Conservation (phyloP, 2,797 vertebrate genomes). For the Rhodeus uyekii region DNA sequence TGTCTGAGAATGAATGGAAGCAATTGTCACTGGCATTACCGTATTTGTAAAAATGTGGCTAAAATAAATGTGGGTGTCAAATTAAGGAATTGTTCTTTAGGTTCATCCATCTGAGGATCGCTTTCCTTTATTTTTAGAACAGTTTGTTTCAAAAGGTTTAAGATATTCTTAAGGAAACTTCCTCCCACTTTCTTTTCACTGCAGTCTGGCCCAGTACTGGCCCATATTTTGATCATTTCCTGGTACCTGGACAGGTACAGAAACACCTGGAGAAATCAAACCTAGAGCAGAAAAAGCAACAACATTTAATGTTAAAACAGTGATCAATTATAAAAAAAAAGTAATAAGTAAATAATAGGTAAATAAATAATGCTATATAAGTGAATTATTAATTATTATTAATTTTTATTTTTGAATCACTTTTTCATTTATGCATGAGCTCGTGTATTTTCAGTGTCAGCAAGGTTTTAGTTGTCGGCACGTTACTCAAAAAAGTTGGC, state of each 20-base stretch:
- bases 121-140: background rate
- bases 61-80: background rate
- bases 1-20: background rate
- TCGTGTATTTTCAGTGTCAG: no score
- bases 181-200: constrained; percentile 49
- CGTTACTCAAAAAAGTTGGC: background rate
- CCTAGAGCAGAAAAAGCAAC: constrained; percentile 60
- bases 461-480: no score
- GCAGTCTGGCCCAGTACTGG: constrained; percentile 82
- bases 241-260: constrained; percentile 81
- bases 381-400: no score
- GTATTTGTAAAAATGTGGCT: background rate
- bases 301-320: background rate
- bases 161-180: background rate
- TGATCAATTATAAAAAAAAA: background rate
- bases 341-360: background rate
- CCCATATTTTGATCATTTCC: constrained; percentile 81
- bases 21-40: background rate
- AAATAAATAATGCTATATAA: no score
- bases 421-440: no score
- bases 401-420: no score
- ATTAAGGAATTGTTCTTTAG: background rate
- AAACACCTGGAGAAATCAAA: constrained; percentile 81
- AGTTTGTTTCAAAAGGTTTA: background rate
- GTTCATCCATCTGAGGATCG: background rate